Evolutionary conservation across 30 jellyfish, hydroid and myxozoan genomes (phyloP).

Genomic region (Hydra vulgaris): DNA sequence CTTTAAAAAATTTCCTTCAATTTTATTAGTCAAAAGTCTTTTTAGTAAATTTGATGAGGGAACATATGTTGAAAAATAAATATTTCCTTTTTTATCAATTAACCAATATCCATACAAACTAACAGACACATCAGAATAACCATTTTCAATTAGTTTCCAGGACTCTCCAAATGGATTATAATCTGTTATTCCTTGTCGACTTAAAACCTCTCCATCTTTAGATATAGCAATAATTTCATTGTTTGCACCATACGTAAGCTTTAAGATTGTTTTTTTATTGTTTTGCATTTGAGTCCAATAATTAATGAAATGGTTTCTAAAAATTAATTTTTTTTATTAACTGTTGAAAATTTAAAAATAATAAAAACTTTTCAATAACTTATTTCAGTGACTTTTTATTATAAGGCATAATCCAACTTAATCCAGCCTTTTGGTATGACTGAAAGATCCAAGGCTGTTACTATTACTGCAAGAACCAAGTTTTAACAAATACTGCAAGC

Average conservation of each 20-base stretch:
- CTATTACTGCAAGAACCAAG: too few relatives aligned
- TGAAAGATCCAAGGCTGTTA: too few relatives aligned
- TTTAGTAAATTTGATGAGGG: constrained; percentile 20
- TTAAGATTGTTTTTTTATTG: neutral
- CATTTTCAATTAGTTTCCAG: constrained; percentile 39
- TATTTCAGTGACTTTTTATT: too few relatives aligned
- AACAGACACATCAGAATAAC: constrained; percentile 41
- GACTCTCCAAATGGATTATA: constrained; percentile 25
- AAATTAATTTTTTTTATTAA: too few relatives aligned
- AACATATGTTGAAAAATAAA: constrained; percentile 39
- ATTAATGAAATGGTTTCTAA: neutral
- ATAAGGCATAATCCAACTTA: too few relatives aligned
- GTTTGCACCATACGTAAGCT: constrained; percentile 17
- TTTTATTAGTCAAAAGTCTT: constrained; percentile 35
- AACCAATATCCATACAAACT: constrained; percentile 84
- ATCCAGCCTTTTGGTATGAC: too few relatives aligned
- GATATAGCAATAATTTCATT: constrained; percentile 17
- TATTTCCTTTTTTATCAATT: constrained; percentile 28
- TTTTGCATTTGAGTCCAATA: constrained; percentile 26
- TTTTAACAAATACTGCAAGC: too few relatives aligned
- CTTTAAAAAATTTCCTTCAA: constrained; percentile 37
- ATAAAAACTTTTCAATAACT: too few relatives aligned
- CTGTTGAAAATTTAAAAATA: too few relatives aligned
- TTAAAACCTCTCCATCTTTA: neutral
- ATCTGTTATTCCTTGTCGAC: constrained; percentile 21